phyloP scores from a whole-genome alignment of 1,140 invertebrate genomes.

The Octopus bimaculoides region DNA sequence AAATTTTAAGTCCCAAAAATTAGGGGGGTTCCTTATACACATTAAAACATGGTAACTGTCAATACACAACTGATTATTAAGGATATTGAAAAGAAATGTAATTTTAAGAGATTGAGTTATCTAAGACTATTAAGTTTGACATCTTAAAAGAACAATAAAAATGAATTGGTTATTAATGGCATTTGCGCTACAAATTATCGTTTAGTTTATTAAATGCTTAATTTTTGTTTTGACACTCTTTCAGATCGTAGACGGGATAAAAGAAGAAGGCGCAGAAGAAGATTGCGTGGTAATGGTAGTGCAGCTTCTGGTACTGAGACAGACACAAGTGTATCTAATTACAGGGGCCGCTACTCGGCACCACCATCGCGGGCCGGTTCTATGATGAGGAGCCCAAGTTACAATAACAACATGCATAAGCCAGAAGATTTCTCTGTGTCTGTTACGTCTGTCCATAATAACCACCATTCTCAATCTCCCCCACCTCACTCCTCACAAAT shows the following conservation, averaged over 20 bases:
- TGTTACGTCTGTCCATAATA: constrained; percentile 12
- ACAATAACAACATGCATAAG: neutral
- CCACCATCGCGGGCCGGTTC: constrained; percentile 7
- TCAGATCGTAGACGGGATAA: constrained; percentile 35
- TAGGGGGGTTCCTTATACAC: too few relatives aligned
- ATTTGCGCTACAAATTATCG: too few relatives aligned
- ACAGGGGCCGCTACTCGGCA: constrained; percentile 25
- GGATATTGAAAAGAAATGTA: too few relatives aligned
- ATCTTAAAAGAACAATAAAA: too few relatives aligned
- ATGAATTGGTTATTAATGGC: too few relatives aligned
- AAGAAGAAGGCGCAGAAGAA: constrained; percentile 32
- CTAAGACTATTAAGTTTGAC: too few relatives aligned
- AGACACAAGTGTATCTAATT: constrained; percentile 50
- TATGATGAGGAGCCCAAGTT: constrained; percentile 15
- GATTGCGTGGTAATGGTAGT: constrained; percentile 38
- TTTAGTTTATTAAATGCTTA: too few relatives aligned
- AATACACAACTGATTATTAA: too few relatives aligned
- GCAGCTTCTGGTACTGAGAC: constrained; percentile 52
- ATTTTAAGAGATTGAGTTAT: too few relatives aligned
- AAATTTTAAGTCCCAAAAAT: too few relatives aligned
- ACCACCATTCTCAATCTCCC: constrained; percentile 14
- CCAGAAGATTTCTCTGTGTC: constrained; percentile 10
- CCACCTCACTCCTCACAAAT: constrained; percentile 15
- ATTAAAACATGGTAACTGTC: too few relatives aligned
- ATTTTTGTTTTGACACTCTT: constrained; percentile 13